Conservation (phyloP, 2,888 invertebrate species). For the Hirtodrosophila alboralis region DNA sequence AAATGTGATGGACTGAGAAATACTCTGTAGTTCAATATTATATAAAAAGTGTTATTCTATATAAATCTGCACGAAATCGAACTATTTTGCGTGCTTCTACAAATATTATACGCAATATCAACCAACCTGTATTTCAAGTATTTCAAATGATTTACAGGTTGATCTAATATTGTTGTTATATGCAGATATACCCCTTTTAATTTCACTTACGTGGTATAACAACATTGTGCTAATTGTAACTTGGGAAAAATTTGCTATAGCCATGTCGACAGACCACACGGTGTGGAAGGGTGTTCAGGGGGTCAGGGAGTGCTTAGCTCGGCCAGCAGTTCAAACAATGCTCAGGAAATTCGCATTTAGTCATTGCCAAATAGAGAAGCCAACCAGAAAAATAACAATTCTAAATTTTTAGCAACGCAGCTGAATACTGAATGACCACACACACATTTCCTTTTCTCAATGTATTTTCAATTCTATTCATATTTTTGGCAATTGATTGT, state of each 20-base stretch:
- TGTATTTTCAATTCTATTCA: constrained; percentile 5
- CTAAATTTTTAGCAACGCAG: constrained; percentile 20
- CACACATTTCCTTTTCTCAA: constrained; percentile 34
- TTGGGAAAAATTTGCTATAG: constrained; percentile 18
- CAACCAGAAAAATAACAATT: constrained; percentile 23
- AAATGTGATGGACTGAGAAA: neutral
- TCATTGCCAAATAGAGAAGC: constrained; percentile 26
- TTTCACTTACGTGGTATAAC: too few relatives aligned
- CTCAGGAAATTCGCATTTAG: constrained; percentile 61
- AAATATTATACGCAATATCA: too few relatives aligned
- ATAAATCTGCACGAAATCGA: too few relatives aligned
- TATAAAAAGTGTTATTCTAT: too few relatives aligned
- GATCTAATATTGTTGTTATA: too few relatives aligned
- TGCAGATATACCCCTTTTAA: too few relatives aligned
- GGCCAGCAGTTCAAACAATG: constrained; percentile 47
- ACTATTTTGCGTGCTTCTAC: too few relatives aligned
- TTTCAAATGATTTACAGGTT: too few relatives aligned
- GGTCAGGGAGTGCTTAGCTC: constrained; percentile 16
- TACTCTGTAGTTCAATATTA: neutral
- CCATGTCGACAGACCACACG: constrained; percentile 6
- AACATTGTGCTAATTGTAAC: constrained; percentile 49
- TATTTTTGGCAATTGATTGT: constrained; percentile 1
- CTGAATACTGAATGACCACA: constrained; percentile 17
- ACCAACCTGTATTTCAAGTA: too few relatives aligned
- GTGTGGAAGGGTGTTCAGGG: neutral